Evolutionary conservation across 2,113 vertebrate species (phyloP).

Genomic region (Rattus norvegicus): GRCr8 NC_086022.1:36930001-36930500

Average conservation of each 20-base stretch:
- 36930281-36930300: constrained; percentile 16
- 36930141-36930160: constrained; percentile 7
- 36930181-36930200: neutral
- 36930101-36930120: constrained; percentile 52
- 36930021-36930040: constrained; percentile 47
- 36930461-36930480: neutral
- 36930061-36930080: constrained; percentile 49
- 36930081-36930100: constrained; percentile 58
- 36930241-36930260: neutral
- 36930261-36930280: constrained; percentile 43
- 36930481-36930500: neutral
- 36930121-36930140: constrained; percentile 45
- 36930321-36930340: constrained; percentile 37
- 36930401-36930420: neutral
- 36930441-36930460: neutral
- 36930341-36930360: constrained; percentile 10
- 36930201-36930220: neutral
- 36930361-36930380: neutral
- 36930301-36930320: constrained; percentile 35
- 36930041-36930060: constrained; percentile 57
- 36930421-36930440: neutral
- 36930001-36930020: constrained; percentile 22
- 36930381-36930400: neutral
- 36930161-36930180: neutral
- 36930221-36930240: neutral